A percentile compares a stretch with the other conserved stretches of the same genome.
These are phyloP conservation scores for Cervus canadensis DNA, from an alignment of 2,113 vertebrate genomes.

Conservation along the genomic window DNA sequence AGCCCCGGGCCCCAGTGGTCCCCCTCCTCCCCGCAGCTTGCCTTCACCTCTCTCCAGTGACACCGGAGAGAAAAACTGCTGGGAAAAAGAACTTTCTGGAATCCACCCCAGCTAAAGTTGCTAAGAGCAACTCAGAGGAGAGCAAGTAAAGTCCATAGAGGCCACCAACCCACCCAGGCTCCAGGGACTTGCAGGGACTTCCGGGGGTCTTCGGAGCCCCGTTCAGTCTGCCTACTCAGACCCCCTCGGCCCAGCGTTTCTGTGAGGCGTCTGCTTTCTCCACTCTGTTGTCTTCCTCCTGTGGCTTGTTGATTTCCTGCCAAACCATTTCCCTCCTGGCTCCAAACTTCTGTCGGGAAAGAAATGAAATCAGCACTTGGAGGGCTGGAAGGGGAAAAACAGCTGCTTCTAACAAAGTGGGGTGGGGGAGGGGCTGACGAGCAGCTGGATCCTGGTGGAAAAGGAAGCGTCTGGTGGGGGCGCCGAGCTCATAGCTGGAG, in stretches of 20 bases:
- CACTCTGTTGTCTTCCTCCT: conserved; percentile 20
- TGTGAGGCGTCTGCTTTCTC: not conserved
- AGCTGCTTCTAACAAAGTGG: conserved; percentile 62
- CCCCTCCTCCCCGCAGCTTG: not conserved
- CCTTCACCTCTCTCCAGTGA: not conserved
- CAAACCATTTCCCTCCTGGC: conserved; percentile 65
- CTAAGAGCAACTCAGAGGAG: not conserved
- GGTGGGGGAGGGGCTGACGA: not conserved
- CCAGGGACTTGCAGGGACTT: not conserved
- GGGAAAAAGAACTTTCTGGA: not conserved
- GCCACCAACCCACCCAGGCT: rapidly evolving
- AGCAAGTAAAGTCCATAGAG: not conserved
- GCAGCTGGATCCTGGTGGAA: conserved; percentile 27
- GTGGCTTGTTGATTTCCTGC: conserved; percentile 42
- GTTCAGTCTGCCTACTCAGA: not conserved
- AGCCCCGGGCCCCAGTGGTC: rapidly evolving
- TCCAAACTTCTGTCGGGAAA: conserved; percentile 64
- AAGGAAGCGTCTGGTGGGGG: not conserved
- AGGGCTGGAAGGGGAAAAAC: conserved; percentile 50
- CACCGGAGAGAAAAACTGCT: not conserved
- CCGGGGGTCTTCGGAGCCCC: not conserved
- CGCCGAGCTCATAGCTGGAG: not conserved
- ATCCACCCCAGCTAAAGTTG: not conserved
- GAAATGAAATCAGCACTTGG: conserved; percentile 72
- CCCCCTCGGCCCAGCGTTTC: not conserved